Percentiles rank a stretch among this genome's conserved stretches.
Evolutionary conservation across 2,888 invertebrate species (phyloP).

Genomic region (Trichogramma dendrolimi): DNA sequence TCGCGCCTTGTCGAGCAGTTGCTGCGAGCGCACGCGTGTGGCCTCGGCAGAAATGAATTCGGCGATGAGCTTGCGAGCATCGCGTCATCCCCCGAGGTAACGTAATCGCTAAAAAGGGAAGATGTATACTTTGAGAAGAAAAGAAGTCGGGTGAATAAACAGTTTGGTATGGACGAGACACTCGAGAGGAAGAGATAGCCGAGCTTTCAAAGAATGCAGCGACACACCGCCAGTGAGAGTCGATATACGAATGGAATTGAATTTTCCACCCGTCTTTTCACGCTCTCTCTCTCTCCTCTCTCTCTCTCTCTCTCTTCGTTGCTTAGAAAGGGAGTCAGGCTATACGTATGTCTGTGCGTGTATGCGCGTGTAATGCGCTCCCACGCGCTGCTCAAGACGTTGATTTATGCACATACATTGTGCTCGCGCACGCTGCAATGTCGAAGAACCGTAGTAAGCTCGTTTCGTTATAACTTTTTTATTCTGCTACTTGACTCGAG

Average conservation of each 20-base stretch:
- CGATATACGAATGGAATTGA: conserved; percentile 14
- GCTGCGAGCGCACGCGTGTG: neutral
- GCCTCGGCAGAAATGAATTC: too few relatives aligned
- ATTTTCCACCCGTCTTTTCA: conserved; percentile 1
- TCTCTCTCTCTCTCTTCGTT: neutral
- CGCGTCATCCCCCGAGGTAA: neutral
- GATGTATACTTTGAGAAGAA: neutral
- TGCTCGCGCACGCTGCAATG: too few relatives aligned
- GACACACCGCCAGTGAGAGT: neutral
- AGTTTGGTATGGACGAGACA: neutral
- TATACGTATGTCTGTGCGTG: neutral
- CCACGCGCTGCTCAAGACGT: neutral
- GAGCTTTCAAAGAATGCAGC: neutral
- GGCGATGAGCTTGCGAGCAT: neutral
- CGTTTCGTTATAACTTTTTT: too few relatives aligned
- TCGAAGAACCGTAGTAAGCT: too few relatives aligned
- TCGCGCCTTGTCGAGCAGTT: neutral
- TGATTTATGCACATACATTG: neutral
- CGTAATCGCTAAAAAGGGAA: neutral
- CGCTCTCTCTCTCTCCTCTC: conserved; percentile 9
- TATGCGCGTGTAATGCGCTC: neutral
- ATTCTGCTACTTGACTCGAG: too few relatives aligned
- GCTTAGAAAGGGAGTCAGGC: neutral
- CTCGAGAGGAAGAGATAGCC: neutral
- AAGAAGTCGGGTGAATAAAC: neutral